A percentile compares a stretch with the other conserved stretches of the same genome.
Evolutionary conservation across 2,888 invertebrate species (phyloP).

Genomic region (Morpho helenor): DNA sequence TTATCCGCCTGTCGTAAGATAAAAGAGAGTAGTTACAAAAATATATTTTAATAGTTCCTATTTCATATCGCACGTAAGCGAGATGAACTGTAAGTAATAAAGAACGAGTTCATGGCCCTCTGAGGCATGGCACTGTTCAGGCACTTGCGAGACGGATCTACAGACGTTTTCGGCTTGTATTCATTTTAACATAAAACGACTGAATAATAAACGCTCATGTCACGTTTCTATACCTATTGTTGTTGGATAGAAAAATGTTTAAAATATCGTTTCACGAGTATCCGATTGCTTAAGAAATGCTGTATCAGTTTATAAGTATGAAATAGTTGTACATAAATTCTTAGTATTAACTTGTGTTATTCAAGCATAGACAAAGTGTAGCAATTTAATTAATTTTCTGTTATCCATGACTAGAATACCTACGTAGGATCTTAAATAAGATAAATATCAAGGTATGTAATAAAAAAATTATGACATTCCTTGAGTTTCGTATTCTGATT

Average conservation of each 20-base stretch:
- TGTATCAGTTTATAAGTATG: background rate
- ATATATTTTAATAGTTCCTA: slow-evolving; percentile 27
- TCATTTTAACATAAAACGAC: slow-evolving; percentile 29
- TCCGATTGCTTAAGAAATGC: slow-evolving; percentile 5
- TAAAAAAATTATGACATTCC: too few relatives aligned
- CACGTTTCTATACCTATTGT: slow-evolving; percentile 21
- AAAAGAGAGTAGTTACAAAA: slow-evolving; percentile 18
- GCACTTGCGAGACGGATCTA: slow-evolving; percentile 37
- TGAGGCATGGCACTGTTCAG: slow-evolving; percentile 41
- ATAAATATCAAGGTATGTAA: too few relatives aligned
- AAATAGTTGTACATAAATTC: background rate
- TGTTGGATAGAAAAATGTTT: slow-evolving; percentile 9
- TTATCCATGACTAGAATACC: too few relatives aligned
- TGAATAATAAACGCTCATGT: slow-evolving; percentile 24
- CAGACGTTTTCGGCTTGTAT: slow-evolving; percentile 37
- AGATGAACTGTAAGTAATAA: slow-evolving; percentile 67
- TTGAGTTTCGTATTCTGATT: too few relatives aligned
- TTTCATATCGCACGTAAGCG: slow-evolving; percentile 39
- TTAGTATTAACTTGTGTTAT: background rate
- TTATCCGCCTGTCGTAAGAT: slow-evolving; percentile 6
- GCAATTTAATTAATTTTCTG: too few relatives aligned
- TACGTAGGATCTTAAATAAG: too few relatives aligned
- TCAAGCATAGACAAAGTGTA: too few relatives aligned
- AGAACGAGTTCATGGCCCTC: slow-evolving; percentile 68
- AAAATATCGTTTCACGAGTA: slow-evolving; percentile 10